Percentiles rank a stretch among this genome's conserved stretches.
These are phyloP conservation scores for Halcyon chelicuti DNA, from an alignment of 2,797 vertebrate genomes.

Conservation along the genomic window DNA sequence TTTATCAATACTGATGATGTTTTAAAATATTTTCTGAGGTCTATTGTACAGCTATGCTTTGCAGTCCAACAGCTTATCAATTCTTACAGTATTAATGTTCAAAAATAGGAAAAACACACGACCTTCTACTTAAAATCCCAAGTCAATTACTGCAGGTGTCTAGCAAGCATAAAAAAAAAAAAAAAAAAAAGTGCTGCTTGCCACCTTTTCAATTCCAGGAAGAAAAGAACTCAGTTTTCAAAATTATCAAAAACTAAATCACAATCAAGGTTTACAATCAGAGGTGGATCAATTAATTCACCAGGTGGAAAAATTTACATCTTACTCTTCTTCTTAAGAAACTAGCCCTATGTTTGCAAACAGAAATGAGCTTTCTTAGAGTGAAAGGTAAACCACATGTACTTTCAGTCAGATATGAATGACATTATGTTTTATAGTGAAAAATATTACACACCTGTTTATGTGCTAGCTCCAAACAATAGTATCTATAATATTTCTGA, in stretches of 20 bases:
- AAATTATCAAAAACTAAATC: not conserved
- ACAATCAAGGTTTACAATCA: not conserved
- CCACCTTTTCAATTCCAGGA: not conserved
- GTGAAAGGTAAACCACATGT: not conserved
- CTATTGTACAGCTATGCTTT: not conserved
- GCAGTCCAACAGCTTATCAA: not conserved
- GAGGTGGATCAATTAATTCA: not conserved
- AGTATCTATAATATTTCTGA: not conserved
- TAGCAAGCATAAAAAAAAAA: not conserved
- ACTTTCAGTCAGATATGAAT: not conserved
- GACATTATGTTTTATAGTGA: not conserved
- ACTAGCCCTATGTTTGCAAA: fast-evolving
- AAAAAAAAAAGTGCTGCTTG: not conserved
- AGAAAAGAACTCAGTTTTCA: not conserved
- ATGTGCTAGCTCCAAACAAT: not conserved
- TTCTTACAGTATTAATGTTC: not conserved
- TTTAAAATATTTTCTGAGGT: not conserved
- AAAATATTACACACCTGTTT: not conserved
- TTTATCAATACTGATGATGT: not conserved
- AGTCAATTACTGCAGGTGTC: not conserved
- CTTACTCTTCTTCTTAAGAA: not conserved
- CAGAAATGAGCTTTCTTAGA: not conserved
- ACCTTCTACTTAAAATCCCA: not conserved
- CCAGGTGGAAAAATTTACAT: not conserved
- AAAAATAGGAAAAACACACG: not conserved